Evolutionary conservation across 2,797 vertebrate genomes (phyloP).

Genomic region (Hoplostethus mediterraneus): DNA sequence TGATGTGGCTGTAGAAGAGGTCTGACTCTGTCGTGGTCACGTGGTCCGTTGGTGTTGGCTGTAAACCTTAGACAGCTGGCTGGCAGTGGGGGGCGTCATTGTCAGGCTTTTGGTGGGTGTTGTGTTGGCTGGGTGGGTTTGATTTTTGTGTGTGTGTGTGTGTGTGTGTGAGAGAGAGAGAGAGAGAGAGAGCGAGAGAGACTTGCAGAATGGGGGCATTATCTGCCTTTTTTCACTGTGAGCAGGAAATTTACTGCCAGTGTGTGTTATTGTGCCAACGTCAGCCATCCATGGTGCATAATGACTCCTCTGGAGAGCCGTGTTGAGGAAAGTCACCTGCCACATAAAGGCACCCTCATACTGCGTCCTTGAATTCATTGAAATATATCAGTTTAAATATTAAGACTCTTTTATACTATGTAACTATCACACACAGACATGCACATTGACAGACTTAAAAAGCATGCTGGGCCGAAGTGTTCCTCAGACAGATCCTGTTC

Average conservation of each 20-base stretch:
- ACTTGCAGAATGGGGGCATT: conserved; percentile 36
- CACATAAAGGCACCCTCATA: conserved; percentile 14
- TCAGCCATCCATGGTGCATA: conserved; percentile 47
- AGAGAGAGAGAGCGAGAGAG: conserved; percentile 7
- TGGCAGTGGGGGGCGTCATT: neutral
- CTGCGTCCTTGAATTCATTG: conserved; percentile 35
- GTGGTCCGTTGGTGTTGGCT: conserved; percentile 6
- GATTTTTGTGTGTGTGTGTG: conserved; percentile 5
- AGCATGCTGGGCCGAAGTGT: neutral
- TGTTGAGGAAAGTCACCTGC: conserved; percentile 48
- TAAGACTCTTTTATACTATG: conserved; percentile 6
- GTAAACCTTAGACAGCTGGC: conserved; percentile 25
- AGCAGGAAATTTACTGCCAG: conserved; percentile 44
- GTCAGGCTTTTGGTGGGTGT: conserved; percentile 26
- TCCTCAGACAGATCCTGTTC: no score
- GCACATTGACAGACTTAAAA: neutral
- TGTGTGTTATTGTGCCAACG: conserved; percentile 46
- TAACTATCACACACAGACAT: neutral
- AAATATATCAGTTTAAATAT: conserved; percentile 12
- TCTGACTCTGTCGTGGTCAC: conserved; percentile 1
- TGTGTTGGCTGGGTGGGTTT: conserved; percentile 6
- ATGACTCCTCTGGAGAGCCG: conserved; percentile 53
- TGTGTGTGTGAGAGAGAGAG: conserved; percentile 15
- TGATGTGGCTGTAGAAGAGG: neutral
- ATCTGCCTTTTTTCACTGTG: conserved; percentile 31